Percentiles rank a stretch among this genome's conserved stretches.
phyloP scores from a whole-genome alignment of 2,797 vertebrate genomes.

The Luscinia megarhynchos region DNA sequence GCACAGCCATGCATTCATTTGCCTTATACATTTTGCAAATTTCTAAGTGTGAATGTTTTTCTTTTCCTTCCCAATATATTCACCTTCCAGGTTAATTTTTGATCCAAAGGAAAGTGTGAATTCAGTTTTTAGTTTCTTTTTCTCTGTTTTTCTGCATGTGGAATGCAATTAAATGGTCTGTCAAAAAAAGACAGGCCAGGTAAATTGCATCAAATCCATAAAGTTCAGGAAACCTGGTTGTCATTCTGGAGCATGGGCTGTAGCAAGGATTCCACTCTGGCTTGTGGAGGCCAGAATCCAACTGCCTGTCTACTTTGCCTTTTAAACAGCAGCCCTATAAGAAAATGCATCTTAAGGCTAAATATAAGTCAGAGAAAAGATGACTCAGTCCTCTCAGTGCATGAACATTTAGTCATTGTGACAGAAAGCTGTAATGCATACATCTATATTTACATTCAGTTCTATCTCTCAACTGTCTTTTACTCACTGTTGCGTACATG shows the following conservation, averaged over 20 bases:
- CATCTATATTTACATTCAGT: neutral
- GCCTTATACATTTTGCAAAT: neutral
- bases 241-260: neutral
- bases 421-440: neutral
- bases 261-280: neutral
- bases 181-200: neutral
- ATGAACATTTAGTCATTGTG: neutral
- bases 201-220: neutral
- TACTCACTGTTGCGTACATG: neutral
- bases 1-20: neutral
- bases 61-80: neutral
- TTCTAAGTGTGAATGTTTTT: neutral
- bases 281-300: neutral
- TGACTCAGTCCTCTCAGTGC: neutral
- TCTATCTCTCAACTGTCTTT: neutral
- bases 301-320: neutral
- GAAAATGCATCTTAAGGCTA: neutral
- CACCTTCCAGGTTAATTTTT: neutral
- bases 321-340: neutral
- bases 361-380: neutral
- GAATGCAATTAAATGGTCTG: neutral
- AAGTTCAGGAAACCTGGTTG: neutral
- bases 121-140: neutral
- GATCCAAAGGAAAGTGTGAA: neutral
- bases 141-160: neutral